These are phyloP conservation scores for Octodon degus DNA, from an alignment of 2,113 vertebrate species.

Conservation along the genomic window DNA sequence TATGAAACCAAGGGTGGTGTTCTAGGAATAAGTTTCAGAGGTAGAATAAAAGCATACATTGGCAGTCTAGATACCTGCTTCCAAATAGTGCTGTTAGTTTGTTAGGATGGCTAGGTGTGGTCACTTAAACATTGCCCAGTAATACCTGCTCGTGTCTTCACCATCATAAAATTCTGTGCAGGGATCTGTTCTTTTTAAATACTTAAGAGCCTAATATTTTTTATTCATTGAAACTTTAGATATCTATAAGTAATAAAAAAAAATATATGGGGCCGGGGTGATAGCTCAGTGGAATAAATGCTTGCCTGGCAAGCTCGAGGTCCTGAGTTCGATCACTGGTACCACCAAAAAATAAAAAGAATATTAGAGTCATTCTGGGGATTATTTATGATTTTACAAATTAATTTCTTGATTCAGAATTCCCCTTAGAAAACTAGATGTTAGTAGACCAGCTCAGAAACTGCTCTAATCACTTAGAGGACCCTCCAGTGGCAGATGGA, in stretches of 20 bases:
- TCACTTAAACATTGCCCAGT: neutral
- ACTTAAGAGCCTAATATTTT: neutral
- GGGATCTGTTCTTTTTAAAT: neutral
- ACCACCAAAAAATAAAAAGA: neutral
- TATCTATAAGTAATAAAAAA: neutral
- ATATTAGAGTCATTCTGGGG: neutral
- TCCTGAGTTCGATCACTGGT: no score
- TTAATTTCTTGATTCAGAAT: conserved; percentile 22
- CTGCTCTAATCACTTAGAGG: no score
- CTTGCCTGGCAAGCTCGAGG: no score
- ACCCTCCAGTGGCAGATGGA: neutral
- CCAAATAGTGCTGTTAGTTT: neutral
- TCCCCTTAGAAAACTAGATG: neutral
- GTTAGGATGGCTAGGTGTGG: neutral
- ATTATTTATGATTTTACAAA: conserved; percentile 20
- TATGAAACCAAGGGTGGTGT: neutral
- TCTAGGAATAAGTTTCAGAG: conserved; percentile 17
- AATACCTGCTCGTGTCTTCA: neutral
- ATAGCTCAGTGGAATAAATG: no score
- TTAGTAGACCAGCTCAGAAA: neutral
- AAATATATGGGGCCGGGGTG: no score
- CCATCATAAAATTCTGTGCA: neutral
- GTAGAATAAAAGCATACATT: neutral
- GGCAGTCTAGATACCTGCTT: neutral
- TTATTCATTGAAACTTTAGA: neutral